A percentile compares a stretch with the other conserved stretches of the same genome.
phyloP scores from a whole-genome alignment of 2,797 vertebrate species.

The Sebastolobus alascanus region DNA sequence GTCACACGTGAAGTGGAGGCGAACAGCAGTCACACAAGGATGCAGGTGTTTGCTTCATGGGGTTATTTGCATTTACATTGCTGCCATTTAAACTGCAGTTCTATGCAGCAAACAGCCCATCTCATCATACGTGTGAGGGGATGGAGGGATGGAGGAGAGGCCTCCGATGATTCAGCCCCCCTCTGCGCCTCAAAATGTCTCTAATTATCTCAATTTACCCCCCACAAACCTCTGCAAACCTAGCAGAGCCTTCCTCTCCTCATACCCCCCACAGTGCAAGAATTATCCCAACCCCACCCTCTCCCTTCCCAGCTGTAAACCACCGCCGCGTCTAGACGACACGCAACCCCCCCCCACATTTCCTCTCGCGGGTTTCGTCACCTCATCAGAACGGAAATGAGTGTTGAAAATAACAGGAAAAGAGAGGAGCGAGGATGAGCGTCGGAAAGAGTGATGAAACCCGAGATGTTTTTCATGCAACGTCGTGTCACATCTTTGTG shows the following conservation, averaged over 20 bases:
- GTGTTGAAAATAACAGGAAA: slow-evolving; percentile 51
- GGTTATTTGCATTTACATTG: slow-evolving; percentile 46
- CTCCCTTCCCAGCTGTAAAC: slow-evolving; percentile 22
- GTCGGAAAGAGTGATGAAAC: slow-evolving; percentile 76
- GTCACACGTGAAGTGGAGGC: slow-evolving; percentile 20
- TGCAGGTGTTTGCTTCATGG: slow-evolving; percentile 61
- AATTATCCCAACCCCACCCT: slow-evolving; percentile 40
- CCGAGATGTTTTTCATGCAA: slow-evolving; percentile 72
- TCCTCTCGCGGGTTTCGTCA: slow-evolving; percentile 41
- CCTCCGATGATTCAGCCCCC: slow-evolving; percentile 45
- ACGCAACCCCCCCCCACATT: not conserved
- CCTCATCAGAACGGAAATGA: slow-evolving; percentile 64
- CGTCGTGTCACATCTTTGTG: slow-evolving; percentile 59
- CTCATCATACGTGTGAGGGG: slow-evolving; percentile 20
- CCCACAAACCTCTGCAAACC: slow-evolving; percentile 46
- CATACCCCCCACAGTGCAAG: slow-evolving; percentile 8
- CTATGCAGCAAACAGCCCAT: not conserved
- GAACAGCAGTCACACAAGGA: slow-evolving; percentile 31
- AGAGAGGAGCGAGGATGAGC: slow-evolving; percentile 29
- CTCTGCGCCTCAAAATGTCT: slow-evolving; percentile 43
- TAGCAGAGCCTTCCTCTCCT: slow-evolving; percentile 21
- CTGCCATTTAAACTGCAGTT: slow-evolving; percentile 28
- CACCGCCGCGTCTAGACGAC: slow-evolving; percentile 36
- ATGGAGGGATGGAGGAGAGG: slow-evolving; percentile 1
- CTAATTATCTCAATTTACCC: slow-evolving; percentile 72